Percentiles rank a stretch among this genome's conserved stretches.
Evolutionary conservation across 2,888 invertebrate genomes (phyloP).

Genomic region (Rapana venosa): DNA sequence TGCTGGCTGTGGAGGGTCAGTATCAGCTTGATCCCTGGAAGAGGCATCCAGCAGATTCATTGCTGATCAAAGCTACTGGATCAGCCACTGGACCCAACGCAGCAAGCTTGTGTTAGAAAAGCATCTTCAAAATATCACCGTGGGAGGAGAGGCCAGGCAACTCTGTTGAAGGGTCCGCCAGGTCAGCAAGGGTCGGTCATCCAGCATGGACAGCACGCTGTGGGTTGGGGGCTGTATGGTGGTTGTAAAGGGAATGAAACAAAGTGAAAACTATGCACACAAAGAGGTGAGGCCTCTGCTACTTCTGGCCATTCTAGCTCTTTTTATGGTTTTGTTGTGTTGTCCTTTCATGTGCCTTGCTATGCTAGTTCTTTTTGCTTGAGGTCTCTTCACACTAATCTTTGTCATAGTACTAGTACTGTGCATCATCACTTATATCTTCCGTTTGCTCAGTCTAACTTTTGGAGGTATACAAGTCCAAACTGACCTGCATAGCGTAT

Average conservation of each 20-base stretch:
- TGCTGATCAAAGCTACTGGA: not conserved
- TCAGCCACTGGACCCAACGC: not conserved
- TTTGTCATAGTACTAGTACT: not conserved
- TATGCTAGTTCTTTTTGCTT: not conserved
- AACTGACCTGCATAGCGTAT: too few species aligned
- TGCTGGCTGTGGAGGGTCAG: not conserved
- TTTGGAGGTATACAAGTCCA: too few species aligned
- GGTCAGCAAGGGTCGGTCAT: not conserved
- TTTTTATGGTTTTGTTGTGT: not conserved
- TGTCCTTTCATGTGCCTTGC: not conserved
- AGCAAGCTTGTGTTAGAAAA: not conserved
- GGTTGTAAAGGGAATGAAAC: constrained; percentile 21
- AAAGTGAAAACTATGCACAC: constrained; percentile 6
- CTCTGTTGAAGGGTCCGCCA: not conserved
- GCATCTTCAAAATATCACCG: not conserved
- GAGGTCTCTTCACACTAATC: too few species aligned
- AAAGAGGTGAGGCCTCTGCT: constrained; percentile 35
- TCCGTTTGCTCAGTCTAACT: not conserved
- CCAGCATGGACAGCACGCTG: not conserved
- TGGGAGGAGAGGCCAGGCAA: not conserved
- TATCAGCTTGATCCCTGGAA: not conserved
- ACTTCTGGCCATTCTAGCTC: not conserved
- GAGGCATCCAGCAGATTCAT: not conserved
- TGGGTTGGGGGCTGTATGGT: constrained; percentile 25
- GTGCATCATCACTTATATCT: not conserved